Evolutionary conservation across 64 coral and sea anemone species (phyloP).

Genomic region (Pocillopora damicornis): DNA sequence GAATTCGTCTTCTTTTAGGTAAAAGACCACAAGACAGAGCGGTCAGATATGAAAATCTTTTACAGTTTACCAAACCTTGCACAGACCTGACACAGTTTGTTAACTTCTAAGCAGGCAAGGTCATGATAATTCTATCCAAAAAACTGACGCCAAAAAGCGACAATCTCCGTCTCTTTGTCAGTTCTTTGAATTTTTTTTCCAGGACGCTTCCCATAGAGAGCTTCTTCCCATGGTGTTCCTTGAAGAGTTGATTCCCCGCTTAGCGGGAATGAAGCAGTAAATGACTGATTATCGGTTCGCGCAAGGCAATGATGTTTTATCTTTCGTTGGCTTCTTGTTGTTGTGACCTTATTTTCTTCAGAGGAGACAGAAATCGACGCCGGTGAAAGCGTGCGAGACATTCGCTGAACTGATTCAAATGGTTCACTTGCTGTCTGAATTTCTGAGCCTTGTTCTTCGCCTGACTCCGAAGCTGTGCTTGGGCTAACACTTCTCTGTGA

Average conservation of each 20-base stretch:
- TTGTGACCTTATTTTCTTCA: not conserved
- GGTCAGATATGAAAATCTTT: too few relatives aligned
- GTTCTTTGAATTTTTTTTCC: constrained; percentile 13
- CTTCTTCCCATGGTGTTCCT: constrained; percentile 24
- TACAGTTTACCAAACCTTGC: not conserved
- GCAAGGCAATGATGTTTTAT: not conserved
- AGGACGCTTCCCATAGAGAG: not conserved
- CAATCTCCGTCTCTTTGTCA: not conserved
- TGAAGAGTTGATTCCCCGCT: not conserved
- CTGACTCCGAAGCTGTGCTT: not conserved
- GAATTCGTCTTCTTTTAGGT: too few relatives aligned
- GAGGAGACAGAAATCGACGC: not conserved
- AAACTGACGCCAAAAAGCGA: constrained; percentile 7
- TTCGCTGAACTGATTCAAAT: not conserved
- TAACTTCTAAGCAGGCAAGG: not conserved
- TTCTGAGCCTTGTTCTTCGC: not conserved
- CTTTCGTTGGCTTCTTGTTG: not conserved
- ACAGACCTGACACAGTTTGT: not conserved
- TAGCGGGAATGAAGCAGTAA: not conserved
- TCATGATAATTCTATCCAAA: not conserved
- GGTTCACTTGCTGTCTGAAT: not conserved
- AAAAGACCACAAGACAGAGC: too few relatives aligned
- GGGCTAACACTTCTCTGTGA: not conserved
- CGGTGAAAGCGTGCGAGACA: not conserved
- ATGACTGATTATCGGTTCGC: not conserved